A percentile compares a stretch with the other conserved stretches of the same genome.
Evolutionary conservation across 2,113 vertebrate species (phyloP).

Genomic region (Isurus oxyrinchus): DNA sequence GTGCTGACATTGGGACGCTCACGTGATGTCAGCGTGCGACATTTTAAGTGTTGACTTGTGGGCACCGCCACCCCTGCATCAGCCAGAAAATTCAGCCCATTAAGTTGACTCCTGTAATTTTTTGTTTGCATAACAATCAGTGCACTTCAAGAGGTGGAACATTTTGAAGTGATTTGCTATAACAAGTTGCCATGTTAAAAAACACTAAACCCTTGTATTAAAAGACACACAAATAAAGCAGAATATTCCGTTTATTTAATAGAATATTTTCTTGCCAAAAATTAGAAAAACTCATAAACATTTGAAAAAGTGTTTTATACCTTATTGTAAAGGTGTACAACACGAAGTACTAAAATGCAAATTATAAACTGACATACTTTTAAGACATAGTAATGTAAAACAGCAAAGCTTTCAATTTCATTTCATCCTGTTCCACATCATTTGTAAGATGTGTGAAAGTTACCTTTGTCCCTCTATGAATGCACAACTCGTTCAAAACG

Average conservation of each 20-base stretch:
- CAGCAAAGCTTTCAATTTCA: slow-evolving; percentile 4
- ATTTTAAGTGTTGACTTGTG: no score
- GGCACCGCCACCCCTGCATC: no score
- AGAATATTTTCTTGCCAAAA: background rate
- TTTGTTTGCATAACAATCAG: background rate
- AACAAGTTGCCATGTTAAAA: background rate
- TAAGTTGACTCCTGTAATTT: background rate
- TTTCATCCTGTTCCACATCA: slow-evolving; percentile 1
- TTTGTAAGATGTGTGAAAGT: background rate
- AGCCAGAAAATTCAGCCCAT: no score
- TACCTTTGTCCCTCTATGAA: background rate
- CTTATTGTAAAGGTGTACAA: background rate
- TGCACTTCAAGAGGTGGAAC: background rate
- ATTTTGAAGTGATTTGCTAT: background rate
- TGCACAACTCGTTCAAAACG: background rate
- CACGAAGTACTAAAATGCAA: background rate
- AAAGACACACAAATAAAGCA: background rate
- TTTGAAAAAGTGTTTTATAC: background rate
- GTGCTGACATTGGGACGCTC: no score
- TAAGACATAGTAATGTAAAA: background rate
- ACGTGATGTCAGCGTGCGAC: no score
- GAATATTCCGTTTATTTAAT: slow-evolving; percentile 1
- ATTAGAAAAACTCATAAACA: background rate
- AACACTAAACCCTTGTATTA: background rate
- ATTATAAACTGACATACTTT: background rate